A percentile compares a stretch with the other conserved stretches of the same genome.
These are phyloP conservation scores for Apogon hyalosoma DNA, from an alignment of 2,797 vertebrate genomes.

Conservation along the genomic window DNA sequence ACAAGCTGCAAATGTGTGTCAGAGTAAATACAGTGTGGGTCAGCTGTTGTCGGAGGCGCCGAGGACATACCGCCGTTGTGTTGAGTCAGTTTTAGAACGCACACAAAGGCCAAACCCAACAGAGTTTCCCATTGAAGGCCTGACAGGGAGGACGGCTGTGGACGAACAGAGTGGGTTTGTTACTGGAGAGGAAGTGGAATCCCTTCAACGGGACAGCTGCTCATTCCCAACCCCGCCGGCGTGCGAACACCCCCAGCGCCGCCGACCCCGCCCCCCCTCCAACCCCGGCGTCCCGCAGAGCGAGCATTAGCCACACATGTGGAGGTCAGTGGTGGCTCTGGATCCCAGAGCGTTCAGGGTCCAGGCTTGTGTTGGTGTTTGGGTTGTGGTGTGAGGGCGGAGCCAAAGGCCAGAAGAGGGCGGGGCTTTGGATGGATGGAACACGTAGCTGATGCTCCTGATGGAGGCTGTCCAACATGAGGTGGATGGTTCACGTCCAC, in stretches of 20 bases:
- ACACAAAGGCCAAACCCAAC: no score
- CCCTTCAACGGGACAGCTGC: constrained; percentile 70
- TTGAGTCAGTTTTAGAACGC: no score
- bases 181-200: constrained; percentile 68
- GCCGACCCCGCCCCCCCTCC: background rate
- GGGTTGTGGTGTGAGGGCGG: constrained; percentile 22
- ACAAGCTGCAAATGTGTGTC: no score
- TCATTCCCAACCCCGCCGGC: constrained; percentile 43
- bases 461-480: rapidly evolving
- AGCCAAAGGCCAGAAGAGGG: constrained; percentile 30
- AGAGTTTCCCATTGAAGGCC: background rate
- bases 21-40: no score
- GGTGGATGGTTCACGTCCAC: background rate
- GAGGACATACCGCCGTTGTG: no score
- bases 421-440: constrained; percentile 10
- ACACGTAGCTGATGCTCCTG: constrained; percentile 7
- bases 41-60: no score
- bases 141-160: constrained; percentile 10
- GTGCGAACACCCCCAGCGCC: no score
- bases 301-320: constrained; percentile 60
- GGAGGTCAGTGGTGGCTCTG: constrained; percentile 35
- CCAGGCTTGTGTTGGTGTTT: constrained; percentile 40
- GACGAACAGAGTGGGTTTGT: constrained; percentile 62
- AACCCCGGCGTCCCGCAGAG: constrained; percentile 13
- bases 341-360: constrained; percentile 20